These are phyloP conservation scores for Ardeotis arabs DNA, from an alignment of 2,113 vertebrate species.

Conservation along the genomic window DNA sequence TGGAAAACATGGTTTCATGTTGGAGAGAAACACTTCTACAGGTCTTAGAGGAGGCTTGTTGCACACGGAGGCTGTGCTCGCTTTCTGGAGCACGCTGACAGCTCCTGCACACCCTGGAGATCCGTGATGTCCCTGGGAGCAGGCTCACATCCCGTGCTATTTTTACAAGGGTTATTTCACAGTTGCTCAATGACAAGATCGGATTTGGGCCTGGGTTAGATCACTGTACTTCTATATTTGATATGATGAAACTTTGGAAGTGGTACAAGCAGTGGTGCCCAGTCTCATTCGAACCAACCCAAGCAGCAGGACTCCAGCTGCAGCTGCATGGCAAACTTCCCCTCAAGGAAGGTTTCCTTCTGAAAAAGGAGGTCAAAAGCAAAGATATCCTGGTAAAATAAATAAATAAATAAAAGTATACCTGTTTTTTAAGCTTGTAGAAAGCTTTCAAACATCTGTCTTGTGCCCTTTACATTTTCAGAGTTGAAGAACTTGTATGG, in stretches of 20 bases:
- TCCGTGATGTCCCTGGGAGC: neutral
- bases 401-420: neutral
- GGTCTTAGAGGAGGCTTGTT: neutral
- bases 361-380: neutral
- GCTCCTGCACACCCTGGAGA: neutral
- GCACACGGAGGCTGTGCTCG: rapidly evolving
- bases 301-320: neutral
- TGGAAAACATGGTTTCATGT: neutral
- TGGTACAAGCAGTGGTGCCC: neutral
- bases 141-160: neutral
- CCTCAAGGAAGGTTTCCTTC: neutral
- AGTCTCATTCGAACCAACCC: conserved; percentile 4
- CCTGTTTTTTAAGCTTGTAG: neutral
- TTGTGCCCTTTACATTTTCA: neutral
- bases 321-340: neutral
- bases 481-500: neutral
- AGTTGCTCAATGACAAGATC: neutral
- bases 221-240: neutral
- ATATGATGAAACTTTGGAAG: neutral
- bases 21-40: neutral
- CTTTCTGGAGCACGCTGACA: neutral
- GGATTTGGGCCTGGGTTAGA: neutral
- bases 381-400: neutral
- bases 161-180: neutral
- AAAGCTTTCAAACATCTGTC: neutral